A percentile compares a stretch with the other conserved stretches of the same genome.
Conservation (phyloP, 1,140 invertebrate genomes). For the Euura lappo region DNA sequence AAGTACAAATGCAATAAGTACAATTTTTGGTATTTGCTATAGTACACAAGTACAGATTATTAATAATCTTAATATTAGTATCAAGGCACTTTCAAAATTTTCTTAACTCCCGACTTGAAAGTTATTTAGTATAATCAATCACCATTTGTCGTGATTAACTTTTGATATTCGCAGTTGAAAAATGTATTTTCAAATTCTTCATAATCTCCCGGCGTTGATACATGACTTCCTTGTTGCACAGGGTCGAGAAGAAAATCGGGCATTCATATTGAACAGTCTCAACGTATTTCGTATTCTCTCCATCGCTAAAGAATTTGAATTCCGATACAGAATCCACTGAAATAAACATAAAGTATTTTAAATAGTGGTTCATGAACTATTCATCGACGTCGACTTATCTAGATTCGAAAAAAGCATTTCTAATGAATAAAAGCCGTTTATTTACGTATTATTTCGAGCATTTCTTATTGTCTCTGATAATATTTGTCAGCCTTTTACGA, state of each 20-base stretch:
- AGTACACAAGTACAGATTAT: too few relatives aligned
- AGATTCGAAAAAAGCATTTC: too few relatives aligned
- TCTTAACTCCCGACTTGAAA: too few relatives aligned
- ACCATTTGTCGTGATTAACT: neutral
- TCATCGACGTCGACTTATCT: neutral
- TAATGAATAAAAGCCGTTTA: too few relatives aligned
- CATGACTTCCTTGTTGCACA: conserved; percentile 67
- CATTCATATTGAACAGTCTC: conserved; percentile 71
- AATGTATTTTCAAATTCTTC: conserved; percentile 64
- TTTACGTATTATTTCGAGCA: too few relatives aligned
- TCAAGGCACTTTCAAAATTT: too few relatives aligned
- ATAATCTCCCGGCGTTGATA: conserved; percentile 69
- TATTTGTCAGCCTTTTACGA: too few relatives aligned
- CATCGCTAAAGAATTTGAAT: conserved; percentile 61
- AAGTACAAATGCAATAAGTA: too few relatives aligned
- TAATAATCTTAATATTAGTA: too few relatives aligned
- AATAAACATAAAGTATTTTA: conserved; percentile 38
- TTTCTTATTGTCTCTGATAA: too few relatives aligned
- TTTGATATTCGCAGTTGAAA: conserved; percentile 38
- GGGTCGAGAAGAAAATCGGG: conserved; percentile 61
- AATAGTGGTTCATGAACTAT: conserved; percentile 18
- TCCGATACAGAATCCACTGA: conserved; percentile 66
- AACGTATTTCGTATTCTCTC: conserved; percentile 58
- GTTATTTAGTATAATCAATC: too few relatives aligned
- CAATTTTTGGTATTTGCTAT: too few relatives aligned